Evolutionary conservation across 2,797 vertebrate species (phyloP).

Genomic region (Macrochelys suwanniensis): DNA sequence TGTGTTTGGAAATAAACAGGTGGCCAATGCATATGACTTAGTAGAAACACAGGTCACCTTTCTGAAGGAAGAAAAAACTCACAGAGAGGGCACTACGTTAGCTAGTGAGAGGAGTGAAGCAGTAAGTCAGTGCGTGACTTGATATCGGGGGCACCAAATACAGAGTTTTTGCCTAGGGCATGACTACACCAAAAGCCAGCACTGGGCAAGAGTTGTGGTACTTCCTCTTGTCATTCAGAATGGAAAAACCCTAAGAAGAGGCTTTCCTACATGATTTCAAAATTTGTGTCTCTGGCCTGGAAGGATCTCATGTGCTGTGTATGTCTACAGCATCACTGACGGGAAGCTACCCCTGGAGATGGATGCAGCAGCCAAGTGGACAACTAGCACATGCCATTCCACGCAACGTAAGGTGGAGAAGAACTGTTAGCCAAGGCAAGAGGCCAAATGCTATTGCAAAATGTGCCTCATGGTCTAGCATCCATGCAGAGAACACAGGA

Average conservation of each 20-base stretch:
- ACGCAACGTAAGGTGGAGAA: not conserved
- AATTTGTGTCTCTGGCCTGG: too few relatives aligned
- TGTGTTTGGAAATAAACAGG: too few relatives aligned
- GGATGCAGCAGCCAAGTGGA: not conserved
- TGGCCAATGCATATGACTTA: not conserved
- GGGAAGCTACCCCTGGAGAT: not conserved
- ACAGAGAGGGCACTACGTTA: not conserved
- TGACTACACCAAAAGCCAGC: too few relatives aligned
- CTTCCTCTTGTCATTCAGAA: not conserved
- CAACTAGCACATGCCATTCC: too few relatives aligned
- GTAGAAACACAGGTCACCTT: not conserved
- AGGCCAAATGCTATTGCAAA: not conserved
- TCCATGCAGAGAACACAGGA: not conserved
- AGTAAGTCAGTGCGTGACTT: not conserved
- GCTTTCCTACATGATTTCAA: not conserved
- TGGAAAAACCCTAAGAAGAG: not conserved
- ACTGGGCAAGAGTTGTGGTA: not conserved
- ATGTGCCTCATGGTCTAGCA: accelerated
- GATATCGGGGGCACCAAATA: not conserved
- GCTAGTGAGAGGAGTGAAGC: not conserved
- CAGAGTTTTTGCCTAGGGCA: not conserved
- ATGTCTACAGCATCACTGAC: not conserved
- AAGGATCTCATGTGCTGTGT: not conserved
- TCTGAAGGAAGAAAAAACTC: not conserved
- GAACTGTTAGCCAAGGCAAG: not conserved